Evolutionary conservation across 2,888 invertebrate genomes (phyloP), one percentile per base, ranked within the genome.

Genomic region (Lithodes maja): DNA sequence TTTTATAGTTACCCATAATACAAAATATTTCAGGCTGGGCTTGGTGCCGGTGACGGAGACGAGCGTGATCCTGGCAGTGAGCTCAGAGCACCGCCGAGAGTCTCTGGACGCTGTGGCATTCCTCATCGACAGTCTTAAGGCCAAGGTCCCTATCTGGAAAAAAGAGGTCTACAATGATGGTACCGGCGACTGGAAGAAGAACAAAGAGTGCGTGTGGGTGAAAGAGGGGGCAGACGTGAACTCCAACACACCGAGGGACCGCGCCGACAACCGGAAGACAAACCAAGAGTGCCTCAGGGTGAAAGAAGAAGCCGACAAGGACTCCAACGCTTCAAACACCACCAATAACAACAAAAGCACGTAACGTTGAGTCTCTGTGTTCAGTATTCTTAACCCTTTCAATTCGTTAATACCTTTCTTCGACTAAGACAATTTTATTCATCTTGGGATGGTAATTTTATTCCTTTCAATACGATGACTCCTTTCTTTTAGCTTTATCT

Each of bases 81-180:
- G 98, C 87, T 97, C 98, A 15, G 96, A 97, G 0, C 99, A 99
- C 94, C 95, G 99, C 55, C 94, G 95, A 82, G 97, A 97, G 86
- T 96, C 98, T 0, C 94, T 99, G 3, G 95, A 96, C 92, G 97
- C 98, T 1, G 97, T 98, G 0, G 95, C 96, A 83, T 96, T 95
- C 94, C 96, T 97, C 92, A 98, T 99, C 92, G 96, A 99, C 92
- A 95, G 95, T 87, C 94, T 99, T 0, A 99, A 99, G 94, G 95
- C 96, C 86, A 95, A 95, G 53, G 98, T 98, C 61, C 98, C 99
- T 0, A 98, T 99, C 90, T 99, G 99, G 98, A 99, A 99, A 94
- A 98, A 98, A 94, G 99, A 99, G 95, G 94, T 97, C 52, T 99
- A 98, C 93, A 95, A 94, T 53, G 95, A 95, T 92, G 91, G 91